Evolutionary conservation across 2,113 vertebrate genomes (phyloP), one percentile per base, ranked within the genome.

Genomic region (Pavo muticus): DNA sequence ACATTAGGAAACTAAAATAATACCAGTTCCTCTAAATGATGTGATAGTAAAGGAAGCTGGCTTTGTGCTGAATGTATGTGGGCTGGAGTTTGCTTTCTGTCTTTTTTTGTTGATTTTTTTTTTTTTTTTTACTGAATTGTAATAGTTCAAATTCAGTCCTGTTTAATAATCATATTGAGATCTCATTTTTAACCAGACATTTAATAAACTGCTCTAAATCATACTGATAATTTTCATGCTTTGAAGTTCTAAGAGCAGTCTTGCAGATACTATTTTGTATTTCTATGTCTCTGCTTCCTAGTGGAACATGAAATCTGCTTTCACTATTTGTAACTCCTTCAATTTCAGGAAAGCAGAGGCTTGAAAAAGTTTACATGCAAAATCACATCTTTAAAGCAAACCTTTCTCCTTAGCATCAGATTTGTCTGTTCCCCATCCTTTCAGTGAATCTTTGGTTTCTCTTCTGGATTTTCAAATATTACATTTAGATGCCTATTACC

Each of bases 121-220:
- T 90, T 16, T 84, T 3, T 42, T 47, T 70, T 95, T 40, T 77
- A 60, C 76, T 90, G 64, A 57, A 39, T 84, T 11, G 1, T 97
- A 95, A 84, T 70, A 79, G 84, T 94, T 95, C 63, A 94, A 84
- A 96, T 96, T 91, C 72, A 84, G 81, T 74, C 59, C 75, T 91
- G 27, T 93, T 74, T 92, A 90, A 54, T 72, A 94, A 93, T 95
- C 65, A 32, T 67, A 88, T 37, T 52, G 60, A 96, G 48, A 94
- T 95, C 70, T 96, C 92, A 65, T 95, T 95, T 96, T 97, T 90
- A 93, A 84, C 37, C 25, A 94, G 69, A 50, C 68, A 80, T 88
- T 85, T 94, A 94, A 95, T 96, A 89, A 82, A 92, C 20, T 87
- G 52, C 74, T 93, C 25, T 94, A 77, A 94, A 93, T 80, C 6